Base-by-base conservation (phyloP, 1,140 invertebrate genomes). In the Cheumatopsyche charites region DNA sequence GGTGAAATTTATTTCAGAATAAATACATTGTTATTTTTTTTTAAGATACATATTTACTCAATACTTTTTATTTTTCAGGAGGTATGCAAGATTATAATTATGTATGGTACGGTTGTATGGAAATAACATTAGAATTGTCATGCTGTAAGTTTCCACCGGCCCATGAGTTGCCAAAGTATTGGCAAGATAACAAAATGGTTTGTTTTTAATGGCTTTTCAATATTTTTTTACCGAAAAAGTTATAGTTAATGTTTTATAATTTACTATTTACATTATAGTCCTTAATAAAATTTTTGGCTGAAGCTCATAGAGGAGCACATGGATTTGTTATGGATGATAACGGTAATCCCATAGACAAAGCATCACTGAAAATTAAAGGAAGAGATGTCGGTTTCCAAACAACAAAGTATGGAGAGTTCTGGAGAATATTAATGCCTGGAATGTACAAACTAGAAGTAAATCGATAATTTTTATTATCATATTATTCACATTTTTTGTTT, bases 11-110 rank as follows among this genome's bases (percentile, higher is more conserved):
- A n/a, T n/a, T n/a, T n/a, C n/a, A n/a, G 49, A 11, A 43, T 13
- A 43, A 7, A 52, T 52, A 7, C 9, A 17, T 52, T n/a, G 11
- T 52, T 6, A 52, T 52, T 52, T 43, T 43, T 43, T 43, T 43
- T 52, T 52, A 52, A 52, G 19, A 6, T 7, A 43, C 7, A 9
- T 13, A 43, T 9, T 12, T 29, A 67, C 29, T 36, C n/a, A n/a
- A n/a, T n/a, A n/a, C n/a, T n/a, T n/a, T n/a, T n/a, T n/a, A n/a
- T n/a, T n/a, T n/a, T 41, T 58, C 75, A 85, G 83, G 83, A 68
- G 83, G 83, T 15, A 94, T 95, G 93, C 97, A 99, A 86, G 98
- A 99, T 81, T 99, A 94, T 83, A 99, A 99, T 82, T 99, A 99
- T 80, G 88, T 98, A 12, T 94, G 94, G 90, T 96, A 95, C 78